Conservation (phyloP, 2,797 vertebrate genomes). For the Rhabdomys pumilio region DNA sequence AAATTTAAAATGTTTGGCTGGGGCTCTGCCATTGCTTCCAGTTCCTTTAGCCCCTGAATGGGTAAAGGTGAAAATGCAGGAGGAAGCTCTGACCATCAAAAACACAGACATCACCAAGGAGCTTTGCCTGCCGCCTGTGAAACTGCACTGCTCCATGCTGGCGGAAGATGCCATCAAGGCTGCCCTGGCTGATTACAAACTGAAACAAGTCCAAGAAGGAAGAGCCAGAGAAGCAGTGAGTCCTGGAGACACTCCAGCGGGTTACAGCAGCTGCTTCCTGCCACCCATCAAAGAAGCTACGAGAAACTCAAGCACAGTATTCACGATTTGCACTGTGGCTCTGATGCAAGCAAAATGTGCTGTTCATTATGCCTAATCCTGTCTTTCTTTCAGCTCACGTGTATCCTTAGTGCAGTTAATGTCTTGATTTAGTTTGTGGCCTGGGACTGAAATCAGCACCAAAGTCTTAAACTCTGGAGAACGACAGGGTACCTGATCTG, state of each 20-base stretch:
- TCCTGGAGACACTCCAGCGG: rapidly evolving
- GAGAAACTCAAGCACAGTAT: conserved; percentile 62
- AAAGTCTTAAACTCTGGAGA: not conserved
- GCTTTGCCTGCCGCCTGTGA: conserved; percentile 97
- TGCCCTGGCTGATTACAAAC: conserved; percentile 95
- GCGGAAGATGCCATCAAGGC: conserved; percentile 98
- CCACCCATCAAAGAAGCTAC: conserved; percentile 57
- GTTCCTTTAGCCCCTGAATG: conserved; percentile 98
- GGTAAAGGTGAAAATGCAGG: conserved; percentile 98
- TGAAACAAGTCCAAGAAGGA: conserved; percentile 90
- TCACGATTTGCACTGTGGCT: not conserved
- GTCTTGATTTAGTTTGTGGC: not conserved
- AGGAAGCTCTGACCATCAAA: conserved; percentile 94
- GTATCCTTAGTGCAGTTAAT: not conserved
- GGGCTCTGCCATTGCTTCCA: conserved; percentile 97
- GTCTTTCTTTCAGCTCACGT: conserved; percentile 36
- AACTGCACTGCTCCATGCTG: conserved; percentile 99
- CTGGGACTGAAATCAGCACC: not conserved
- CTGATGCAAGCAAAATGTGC: not conserved
- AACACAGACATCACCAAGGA: conserved; percentile 98
- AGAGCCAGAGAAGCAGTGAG: conserved; percentile 73
- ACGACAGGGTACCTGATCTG: not conserved
- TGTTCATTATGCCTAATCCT: not conserved
- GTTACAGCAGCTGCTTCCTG: not conserved
- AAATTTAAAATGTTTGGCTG: conserved; percentile 98